phyloP scores from a whole-genome alignment of 2,113 vertebrate genomes.

The Brachypodius melanocephalos region DNA sequence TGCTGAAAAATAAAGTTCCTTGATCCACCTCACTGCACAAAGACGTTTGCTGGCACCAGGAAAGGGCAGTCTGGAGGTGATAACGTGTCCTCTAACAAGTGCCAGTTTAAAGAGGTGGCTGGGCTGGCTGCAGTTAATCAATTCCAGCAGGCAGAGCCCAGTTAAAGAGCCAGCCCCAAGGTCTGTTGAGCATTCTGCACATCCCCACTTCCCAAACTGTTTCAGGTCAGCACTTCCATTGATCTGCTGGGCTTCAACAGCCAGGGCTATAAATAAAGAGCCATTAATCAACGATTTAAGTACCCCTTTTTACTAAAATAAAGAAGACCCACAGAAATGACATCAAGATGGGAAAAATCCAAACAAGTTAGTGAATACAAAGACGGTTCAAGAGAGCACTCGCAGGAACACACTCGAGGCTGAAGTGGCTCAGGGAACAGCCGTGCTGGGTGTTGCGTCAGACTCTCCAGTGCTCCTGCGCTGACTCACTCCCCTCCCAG shows the following conservation, averaged over 20 bases:
- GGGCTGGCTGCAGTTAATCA: background rate
- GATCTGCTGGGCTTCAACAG: background rate
- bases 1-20: background rate
- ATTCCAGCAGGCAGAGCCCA: background rate
- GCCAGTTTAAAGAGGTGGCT: background rate
- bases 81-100: background rate
- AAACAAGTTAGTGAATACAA: background rate
- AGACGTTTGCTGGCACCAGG: background rate
- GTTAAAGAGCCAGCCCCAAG: background rate
- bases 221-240: background rate
- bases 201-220: rapidly evolving
- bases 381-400: background rate
- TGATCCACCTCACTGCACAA: background rate
- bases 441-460: background rate
- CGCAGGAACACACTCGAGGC: background rate
- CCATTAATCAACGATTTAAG: background rate
- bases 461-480: background rate
- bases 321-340: background rate
- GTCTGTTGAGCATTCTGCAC: background rate
- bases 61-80: background rate
- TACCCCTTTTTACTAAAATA: background rate
- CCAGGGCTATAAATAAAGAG: background rate
- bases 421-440: background rate
- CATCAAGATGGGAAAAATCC: background rate
- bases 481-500: background rate